Evolutionary conservation across 2,888 invertebrate species (phyloP).

Genomic region (Panzeria rudis): DNA sequence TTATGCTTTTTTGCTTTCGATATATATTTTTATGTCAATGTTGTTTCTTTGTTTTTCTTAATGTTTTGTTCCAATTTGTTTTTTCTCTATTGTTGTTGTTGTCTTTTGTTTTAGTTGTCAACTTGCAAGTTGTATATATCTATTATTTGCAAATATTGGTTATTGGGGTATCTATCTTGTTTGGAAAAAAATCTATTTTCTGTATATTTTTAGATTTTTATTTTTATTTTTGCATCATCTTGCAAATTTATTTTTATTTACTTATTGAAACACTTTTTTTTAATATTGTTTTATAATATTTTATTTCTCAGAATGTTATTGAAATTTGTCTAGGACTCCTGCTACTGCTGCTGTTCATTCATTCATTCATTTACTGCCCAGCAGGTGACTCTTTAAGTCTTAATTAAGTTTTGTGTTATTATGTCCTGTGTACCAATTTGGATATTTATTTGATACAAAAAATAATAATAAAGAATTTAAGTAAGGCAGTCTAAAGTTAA

Average conservation of each 20-base stretch:
- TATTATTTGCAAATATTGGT: constrained; percentile 77
- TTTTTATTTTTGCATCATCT: constrained; percentile 59
- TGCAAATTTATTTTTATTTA: constrained; percentile 47
- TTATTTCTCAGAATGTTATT: neutral
- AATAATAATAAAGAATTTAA: constrained; percentile 5
- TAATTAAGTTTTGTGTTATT: constrained; percentile 65
- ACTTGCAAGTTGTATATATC: constrained; percentile 78
- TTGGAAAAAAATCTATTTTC: constrained; percentile 72
- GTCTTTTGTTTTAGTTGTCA: constrained; percentile 70
- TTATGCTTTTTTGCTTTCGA: neutral
- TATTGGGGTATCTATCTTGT: constrained; percentile 76
- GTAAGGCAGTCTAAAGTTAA: constrained; percentile 56
- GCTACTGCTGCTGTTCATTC: constrained; percentile 4
- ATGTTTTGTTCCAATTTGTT: constrained; percentile 44
- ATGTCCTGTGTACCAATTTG: constrained; percentile 48
- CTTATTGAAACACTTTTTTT: constrained; percentile 5
- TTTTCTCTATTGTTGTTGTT: constrained; percentile 37
- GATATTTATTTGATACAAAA: constrained; percentile 16
- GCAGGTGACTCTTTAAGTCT: constrained; percentile 68
- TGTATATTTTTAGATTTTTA: constrained; percentile 66
- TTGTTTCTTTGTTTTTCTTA: constrained; percentile 50
- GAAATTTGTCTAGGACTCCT: constrained; percentile 25
- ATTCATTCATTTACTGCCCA: constrained; percentile 33
- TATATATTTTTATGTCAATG: constrained; percentile 58
- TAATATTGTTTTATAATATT: constrained; percentile 5